phyloP scores from a whole-genome alignment of 2,797 vertebrate genomes.

The Micromesistius poutassou region DNA sequence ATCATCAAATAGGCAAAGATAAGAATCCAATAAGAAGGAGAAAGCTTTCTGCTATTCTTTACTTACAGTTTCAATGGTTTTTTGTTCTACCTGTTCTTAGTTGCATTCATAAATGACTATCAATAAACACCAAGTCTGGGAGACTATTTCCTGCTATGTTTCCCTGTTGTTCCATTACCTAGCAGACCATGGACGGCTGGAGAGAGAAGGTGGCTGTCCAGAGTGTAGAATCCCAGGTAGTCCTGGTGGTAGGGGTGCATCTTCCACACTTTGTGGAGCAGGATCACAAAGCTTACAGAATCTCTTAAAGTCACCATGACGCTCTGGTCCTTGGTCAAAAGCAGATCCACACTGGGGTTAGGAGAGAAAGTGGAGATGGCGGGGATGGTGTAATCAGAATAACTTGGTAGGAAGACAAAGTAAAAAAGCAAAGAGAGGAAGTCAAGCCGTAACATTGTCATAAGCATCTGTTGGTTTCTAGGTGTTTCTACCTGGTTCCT shows the following conservation, averaged over 20 bases:
- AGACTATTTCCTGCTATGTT: background rate
- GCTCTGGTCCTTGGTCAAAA: constrained; percentile 74
- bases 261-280: constrained; percentile 85
- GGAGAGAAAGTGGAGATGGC: constrained; percentile 17
- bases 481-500: constrained; percentile 50
- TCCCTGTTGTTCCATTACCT: constrained; percentile 69
- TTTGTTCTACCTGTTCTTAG: background rate
- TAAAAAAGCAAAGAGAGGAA: background rate
- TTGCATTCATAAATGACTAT: background rate
- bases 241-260: constrained; percentile 75
- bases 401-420: background rate
- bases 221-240: constrained; percentile 87
- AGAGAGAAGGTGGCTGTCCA: constrained; percentile 80
- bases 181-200: constrained; percentile 83
- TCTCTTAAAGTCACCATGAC: constrained; percentile 77
- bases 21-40: background rate
- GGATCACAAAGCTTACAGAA: constrained; percentile 77
- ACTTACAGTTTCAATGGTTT: background rate
- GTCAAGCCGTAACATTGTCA: background rate
- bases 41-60: background rate
- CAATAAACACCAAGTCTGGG: background rate
- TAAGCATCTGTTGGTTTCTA: background rate
- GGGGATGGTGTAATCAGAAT: background rate
- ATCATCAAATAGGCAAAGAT: no score
- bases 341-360: constrained; percentile 75